Percentiles rank a stretch among this genome's conserved stretches.
Conservation (phyloP, 2,888 invertebrate species). For the Caenorhabditis macrosperma region DNA sequence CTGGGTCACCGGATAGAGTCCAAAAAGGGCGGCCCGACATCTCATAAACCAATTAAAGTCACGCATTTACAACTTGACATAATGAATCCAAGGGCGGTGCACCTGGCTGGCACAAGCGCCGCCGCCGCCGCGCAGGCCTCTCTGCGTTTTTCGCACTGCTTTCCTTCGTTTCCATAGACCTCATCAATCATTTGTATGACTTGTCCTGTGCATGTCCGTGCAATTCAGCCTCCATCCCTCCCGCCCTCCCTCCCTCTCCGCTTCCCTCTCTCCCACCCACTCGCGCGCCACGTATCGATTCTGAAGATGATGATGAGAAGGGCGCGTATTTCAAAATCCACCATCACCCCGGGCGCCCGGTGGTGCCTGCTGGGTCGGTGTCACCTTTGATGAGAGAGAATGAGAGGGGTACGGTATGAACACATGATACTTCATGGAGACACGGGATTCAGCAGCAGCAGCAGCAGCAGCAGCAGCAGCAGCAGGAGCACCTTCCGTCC, state of each 20-base stretch:
- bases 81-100: conserved; percentile 33
- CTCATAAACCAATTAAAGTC: conserved; percentile 44
- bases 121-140: conserved; percentile 3
- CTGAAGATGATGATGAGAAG: conserved; percentile 3
- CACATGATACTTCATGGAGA: conserved; percentile 14
- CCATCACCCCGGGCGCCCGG: neutral
- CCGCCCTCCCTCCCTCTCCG: neutral
- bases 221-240: conserved; percentile 17
- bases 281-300: conserved; percentile 17
- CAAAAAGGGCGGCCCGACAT: conserved; percentile 2
- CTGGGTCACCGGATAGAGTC: neutral
- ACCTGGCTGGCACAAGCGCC: conserved; percentile 31
- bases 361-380: conserved; percentile 29
- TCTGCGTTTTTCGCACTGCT: conserved; percentile 5
- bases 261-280: neutral
- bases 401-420: conserved; percentile 24
- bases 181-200: conserved; percentile 62
- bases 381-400: neutral
- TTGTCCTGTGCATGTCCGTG: conserved; percentile 51
- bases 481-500: neutral
- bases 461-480: no score
- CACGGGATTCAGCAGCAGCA: no score
- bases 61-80: conserved; percentile 47
- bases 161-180: conserved; percentile 50
- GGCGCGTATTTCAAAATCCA: conserved; percentile 46